Percentiles rank a stretch among this genome's conserved stretches.
Conservation (phyloP, 2,113 vertebrate species). For the Brachyistius frenatus region DNA sequence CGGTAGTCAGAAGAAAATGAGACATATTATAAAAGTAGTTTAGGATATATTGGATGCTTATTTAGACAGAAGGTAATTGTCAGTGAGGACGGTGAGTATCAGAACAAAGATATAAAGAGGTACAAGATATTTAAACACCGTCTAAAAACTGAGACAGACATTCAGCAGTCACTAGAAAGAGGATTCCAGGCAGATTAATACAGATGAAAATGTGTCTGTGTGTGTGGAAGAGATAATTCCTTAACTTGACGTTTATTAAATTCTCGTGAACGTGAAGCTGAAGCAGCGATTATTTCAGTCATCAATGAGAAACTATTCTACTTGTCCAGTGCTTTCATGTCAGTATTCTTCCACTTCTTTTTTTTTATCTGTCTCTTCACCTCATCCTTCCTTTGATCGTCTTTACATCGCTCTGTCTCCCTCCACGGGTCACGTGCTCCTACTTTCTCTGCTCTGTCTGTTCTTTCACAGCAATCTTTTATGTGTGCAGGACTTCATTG, state of each 20-base stretch:
- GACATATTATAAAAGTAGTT: conserved; percentile 13
- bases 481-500: conserved; percentile 64
- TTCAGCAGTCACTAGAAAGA: too few species aligned
- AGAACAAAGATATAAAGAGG: too few species aligned
- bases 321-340: neutral
- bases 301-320: neutral
- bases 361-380: neutral
- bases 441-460: neutral
- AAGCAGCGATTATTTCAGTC: neutral
- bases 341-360: neutral
- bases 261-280: neutral
- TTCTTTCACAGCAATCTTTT: conserved; percentile 58
- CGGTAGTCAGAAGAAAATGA: neutral
- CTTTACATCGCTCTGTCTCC: neutral
- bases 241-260: neutral
- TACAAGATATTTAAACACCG: too few species aligned
- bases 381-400: neutral
- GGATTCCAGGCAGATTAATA: neutral
- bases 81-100: too few species aligned
- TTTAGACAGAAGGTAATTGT: neutral
- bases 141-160: neutral
- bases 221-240: too few species aligned
- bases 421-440: conserved; percentile 31
- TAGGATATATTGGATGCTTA: neutral
- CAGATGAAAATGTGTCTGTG: neutral